A percentile compares a stretch with the other conserved stretches of the same genome.
Conservation (phyloP, 2,888 invertebrate species). For the Cantharis rustica region DNA sequence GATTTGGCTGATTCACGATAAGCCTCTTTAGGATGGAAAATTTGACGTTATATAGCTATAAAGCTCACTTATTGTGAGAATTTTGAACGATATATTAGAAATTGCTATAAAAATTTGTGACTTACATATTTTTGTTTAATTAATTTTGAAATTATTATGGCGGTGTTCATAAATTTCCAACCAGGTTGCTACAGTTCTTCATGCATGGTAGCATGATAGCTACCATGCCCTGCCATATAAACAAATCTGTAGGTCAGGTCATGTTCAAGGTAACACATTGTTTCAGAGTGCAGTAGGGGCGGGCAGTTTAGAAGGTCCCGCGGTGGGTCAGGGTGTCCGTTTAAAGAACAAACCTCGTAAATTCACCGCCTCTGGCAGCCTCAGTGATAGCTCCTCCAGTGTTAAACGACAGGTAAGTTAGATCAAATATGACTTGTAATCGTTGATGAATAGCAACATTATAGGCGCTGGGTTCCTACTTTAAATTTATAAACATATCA, state of each 20-base stretch:
- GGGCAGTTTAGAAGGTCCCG: constrained; percentile 58
- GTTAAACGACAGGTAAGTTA: constrained; percentile 55
- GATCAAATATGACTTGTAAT: constrained; percentile 1
- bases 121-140: not conserved
- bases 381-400: constrained; percentile 57
- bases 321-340: constrained; percentile 55
- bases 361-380: constrained; percentile 54
- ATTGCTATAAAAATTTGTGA: not conserved
- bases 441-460: not conserved
- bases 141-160: not conserved
- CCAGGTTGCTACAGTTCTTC: not conserved
- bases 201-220: constrained; percentile 9
- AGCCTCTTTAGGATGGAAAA: constrained; percentile 35
- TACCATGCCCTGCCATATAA: constrained; percentile 13
- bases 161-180: not conserved
- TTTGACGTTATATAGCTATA: constrained; percentile 24
- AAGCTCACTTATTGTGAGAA: not conserved
- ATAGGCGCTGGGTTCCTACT: not conserved
- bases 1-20: constrained; percentile 35
- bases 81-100: not conserved
- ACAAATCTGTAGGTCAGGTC: constrained; percentile 29
- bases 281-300: constrained; percentile 49
- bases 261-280: constrained; percentile 33
- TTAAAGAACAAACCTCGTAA: constrained; percentile 54
- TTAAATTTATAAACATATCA: not conserved